Evolutionary conservation across 2,113 vertebrate species (phyloP), one percentile per base, ranked within the genome.

Genomic region (Corapipo altera): DNA sequence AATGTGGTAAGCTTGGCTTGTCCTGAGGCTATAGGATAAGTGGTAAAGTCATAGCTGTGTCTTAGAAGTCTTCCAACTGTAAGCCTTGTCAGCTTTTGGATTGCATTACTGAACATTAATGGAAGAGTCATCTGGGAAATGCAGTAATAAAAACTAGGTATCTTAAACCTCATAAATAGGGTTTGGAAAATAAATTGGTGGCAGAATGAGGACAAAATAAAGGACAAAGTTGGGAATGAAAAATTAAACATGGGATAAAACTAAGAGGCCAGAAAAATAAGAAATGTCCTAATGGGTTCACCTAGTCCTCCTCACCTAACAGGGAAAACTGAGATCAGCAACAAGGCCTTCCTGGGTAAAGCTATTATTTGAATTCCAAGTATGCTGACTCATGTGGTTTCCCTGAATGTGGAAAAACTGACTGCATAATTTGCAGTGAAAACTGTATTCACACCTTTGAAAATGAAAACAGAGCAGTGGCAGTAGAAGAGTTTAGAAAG

Each of bases 161-260:
- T 57, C 72, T 85, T 90, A 93, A 92, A 89, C 12, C 46, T 62
- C 51, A 39, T 83, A 82, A 95, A 88, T 4, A 89, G 23, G 30
- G 49, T 62, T 88, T 70, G 61, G 67, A 79, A 89, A 95, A 92
- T 20, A 93, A 93, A 88, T 27, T 66, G 66, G n/a, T 93, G 64
- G 87, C 73, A 96, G 81, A 95, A 94, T 79, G 58, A 84, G 84
- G 87, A 89, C 81, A 91, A 89, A 94, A 81, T 54, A 91, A 92
- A 92, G 49, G 64, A 84, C 33, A 61, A 75, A 78, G 19, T 15
- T 23, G 12, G 33, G 49, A 89, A 85, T 35, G 44, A 85, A 83
- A 95, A 95, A 89, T 43, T 33, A 94, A 87, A 66, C 17, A 30
- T 3, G 57, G 48, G 37, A 39, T 69, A 76, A 84, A 92, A 75